phyloP scores from a whole-genome alignment of 2,888 invertebrate species.

The Pterostichus niger region DNA sequence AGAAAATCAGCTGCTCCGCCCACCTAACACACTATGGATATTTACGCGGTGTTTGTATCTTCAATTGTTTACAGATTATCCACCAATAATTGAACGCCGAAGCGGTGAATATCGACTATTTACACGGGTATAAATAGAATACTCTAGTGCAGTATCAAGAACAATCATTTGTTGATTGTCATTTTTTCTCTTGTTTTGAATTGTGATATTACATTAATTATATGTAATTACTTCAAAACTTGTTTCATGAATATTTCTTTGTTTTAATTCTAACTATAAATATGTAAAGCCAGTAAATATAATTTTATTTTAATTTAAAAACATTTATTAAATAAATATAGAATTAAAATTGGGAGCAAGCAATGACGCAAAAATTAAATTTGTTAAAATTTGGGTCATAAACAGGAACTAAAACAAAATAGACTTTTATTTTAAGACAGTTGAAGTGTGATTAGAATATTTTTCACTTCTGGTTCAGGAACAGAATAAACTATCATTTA shows the following conservation, averaged over 20 bases:
- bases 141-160: neutral
- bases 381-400: slow-evolving; percentile 17
- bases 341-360: neutral
- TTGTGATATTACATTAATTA: neutral
- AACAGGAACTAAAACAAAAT: slow-evolving; percentile 9
- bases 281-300: neutral
- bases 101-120: slow-evolving; percentile 21
- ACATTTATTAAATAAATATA: neutral
- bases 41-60: slow-evolving; percentile 20
- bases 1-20: slow-evolving; percentile 23
- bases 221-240: neutral
- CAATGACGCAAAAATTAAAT: neutral
- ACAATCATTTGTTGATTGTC: neutral
- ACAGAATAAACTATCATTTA: neutral
- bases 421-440: slow-evolving; percentile 8
- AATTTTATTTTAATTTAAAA: no score
- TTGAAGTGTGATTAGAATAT: neutral
- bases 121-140: slow-evolving; percentile 11
- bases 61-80: slow-evolving; percentile 38
- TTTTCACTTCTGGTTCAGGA: no score
- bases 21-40: neutral
- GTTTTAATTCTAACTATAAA: neutral
- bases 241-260: neutral
- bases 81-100: slow-evolving; percentile 36
- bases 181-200: neutral